These are phyloP conservation scores for Artemisiospiza belli DNA, from an alignment of 2,113 vertebrate species.

Conservation along the genomic window DNA sequence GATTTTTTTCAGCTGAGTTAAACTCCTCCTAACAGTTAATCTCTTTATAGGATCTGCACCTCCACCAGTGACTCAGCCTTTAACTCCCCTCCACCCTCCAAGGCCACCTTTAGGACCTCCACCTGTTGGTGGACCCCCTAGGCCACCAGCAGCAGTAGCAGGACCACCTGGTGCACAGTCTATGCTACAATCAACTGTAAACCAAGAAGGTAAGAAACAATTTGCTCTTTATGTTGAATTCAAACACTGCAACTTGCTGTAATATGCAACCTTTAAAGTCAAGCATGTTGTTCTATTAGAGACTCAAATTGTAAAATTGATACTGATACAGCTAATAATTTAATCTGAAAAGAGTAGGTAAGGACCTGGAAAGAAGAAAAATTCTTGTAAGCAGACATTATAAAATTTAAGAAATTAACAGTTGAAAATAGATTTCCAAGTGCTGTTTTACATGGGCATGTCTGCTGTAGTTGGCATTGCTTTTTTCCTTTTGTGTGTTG, in stretches of 20 bases:
- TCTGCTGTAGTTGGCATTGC: not conserved
- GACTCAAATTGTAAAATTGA: not conserved
- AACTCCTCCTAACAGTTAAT: constrained; percentile 9
- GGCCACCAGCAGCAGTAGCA: constrained; percentile 55
- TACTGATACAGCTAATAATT: not conserved
- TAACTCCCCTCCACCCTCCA: constrained; percentile 76
- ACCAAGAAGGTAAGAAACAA: constrained; percentile 78
- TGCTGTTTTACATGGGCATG: not conserved
- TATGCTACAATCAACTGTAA: constrained; percentile 61
- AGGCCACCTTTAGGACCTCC: constrained; percentile 77
- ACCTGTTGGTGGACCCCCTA: constrained; percentile 70
- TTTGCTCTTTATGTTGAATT: not conserved
- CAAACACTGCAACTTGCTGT: not conserved
- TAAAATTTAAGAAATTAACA: not conserved
- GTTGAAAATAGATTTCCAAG: not conserved
- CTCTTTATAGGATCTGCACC: constrained; percentile 73
- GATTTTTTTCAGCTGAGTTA: not conserved
- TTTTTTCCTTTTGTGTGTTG: not conserved
- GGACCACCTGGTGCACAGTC: constrained; percentile 66
- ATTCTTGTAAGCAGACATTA: not conserved
- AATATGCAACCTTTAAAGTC: not conserved
- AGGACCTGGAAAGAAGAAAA: not conserved
- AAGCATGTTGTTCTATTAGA: not conserved
- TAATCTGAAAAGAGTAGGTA: not conserved
- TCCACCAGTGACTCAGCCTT: constrained; percentile 76